Percentiles rank a stretch among this genome's conserved stretches.
Conservation (phyloP, 2,888 invertebrate genomes). For the Mythimna pallens region DNA sequence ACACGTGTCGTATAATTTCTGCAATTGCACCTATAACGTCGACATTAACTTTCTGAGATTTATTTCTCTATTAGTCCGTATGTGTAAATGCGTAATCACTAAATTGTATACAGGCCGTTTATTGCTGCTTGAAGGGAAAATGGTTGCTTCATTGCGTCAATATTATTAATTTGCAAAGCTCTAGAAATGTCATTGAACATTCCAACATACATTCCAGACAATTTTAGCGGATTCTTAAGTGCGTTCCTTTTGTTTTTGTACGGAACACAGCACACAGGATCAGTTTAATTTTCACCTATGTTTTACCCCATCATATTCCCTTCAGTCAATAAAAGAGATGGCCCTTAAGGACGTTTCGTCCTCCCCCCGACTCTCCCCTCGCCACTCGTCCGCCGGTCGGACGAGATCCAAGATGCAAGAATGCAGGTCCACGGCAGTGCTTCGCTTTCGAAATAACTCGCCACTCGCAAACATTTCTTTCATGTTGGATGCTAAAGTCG, state of each 20-base stretch:
- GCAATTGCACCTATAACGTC: constrained; percentile 1
- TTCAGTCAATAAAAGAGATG: constrained; percentile 48
- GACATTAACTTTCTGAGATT: background rate
- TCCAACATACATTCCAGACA: too few relatives aligned
- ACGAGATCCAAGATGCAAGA: constrained; percentile 86
- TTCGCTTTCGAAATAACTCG: constrained; percentile 85
- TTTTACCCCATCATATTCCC: background rate
- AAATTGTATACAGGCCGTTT: background rate
- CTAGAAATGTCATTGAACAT: too few relatives aligned
- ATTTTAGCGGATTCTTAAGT: too few relatives aligned
- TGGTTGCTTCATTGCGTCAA: background rate
- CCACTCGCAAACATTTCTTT: constrained; percentile 77
- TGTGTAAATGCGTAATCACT: background rate
- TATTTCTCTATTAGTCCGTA: constrained; percentile 17
- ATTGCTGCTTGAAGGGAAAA: background rate
- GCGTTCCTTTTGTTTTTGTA: too few relatives aligned
- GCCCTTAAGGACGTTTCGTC: constrained; percentile 61
- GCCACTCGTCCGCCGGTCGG: constrained; percentile 79
- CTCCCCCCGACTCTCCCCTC: constrained; percentile 19
- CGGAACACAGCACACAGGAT: too few relatives aligned
- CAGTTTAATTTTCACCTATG: too few relatives aligned
- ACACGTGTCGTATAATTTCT: constrained; percentile 15
- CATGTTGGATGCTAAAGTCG: constrained; percentile 59
- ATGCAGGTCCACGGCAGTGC: constrained; percentile 81
- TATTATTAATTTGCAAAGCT: too few relatives aligned